Evolutionary conservation across 2,797 vertebrate genomes (phyloP), one percentile per base, ranked within the genome.

Genomic region (Diplodus sargus): DNA sequence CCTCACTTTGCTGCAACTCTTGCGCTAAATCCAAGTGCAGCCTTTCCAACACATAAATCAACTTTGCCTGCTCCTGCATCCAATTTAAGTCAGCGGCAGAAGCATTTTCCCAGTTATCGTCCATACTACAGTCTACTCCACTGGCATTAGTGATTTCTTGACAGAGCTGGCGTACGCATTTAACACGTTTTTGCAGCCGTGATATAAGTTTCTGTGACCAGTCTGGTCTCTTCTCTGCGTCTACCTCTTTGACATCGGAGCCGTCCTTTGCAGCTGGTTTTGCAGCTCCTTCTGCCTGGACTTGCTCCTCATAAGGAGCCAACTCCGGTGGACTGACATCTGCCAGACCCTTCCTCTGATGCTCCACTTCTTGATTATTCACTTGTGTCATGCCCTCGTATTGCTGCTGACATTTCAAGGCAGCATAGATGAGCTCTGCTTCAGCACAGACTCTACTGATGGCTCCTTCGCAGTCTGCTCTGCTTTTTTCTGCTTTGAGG

Each of bases 1-100:
- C 90, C 78, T 92, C 92, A 76, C 90, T 91, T 69, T 93, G 89
- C 22, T 85, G 93, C 73, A 95, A 76, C 73, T 95, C 94, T 65
- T 91, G 94, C 57, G 97, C 95, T 4, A 95, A 91, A 84, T 96
- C 95, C 13, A 95, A 75, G 2, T 87, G 91, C 25, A 97, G 85
- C 80, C 94, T 95, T 83, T 96, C 96, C 14, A 94, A 94, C 0
- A 97, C 74, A 0, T 97, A 99, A 74, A 96, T 96, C 64, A 97
- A 84, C 86, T 95, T 97, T 51, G 95, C 96, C 86, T 97, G 96
- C 76, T 96, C 91, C 12, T 96, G 91, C 5, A 96, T 94, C 43
- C 93, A 95, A 34, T 90, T 80, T 0, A 94, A 84, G 66, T 94
- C 94, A 0, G 69, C 84, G 34, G 86, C 83, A 8, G 94, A 90